phyloP scores from a whole-genome alignment of 2,797 vertebrate genomes.

The Eurystomus glaucurus region DNA sequence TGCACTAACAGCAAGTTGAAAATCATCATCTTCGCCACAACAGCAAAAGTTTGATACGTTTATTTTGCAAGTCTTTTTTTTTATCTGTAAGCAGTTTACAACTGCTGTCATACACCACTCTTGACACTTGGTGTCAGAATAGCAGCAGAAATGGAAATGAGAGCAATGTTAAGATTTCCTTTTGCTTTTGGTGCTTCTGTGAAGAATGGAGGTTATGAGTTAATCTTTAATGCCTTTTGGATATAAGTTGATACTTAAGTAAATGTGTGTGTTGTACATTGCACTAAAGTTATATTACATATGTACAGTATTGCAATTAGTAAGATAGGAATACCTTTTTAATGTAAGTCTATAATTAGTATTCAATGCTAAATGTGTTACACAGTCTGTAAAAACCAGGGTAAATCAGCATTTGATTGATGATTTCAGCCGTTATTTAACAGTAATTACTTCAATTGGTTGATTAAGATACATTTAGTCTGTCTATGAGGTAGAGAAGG shows the following conservation, averaged over 20 bases:
- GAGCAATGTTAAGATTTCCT: background rate
- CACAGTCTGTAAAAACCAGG: background rate
- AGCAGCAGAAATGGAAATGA: conserved; percentile 65
- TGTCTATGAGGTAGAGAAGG: background rate
- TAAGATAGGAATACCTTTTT: background rate
- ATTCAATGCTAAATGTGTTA: background rate
- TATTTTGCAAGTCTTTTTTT: background rate
- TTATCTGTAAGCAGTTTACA: background rate
- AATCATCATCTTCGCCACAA: background rate
- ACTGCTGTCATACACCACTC: conserved; percentile 52
- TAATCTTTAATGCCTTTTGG: background rate
- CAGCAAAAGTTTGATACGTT: background rate
- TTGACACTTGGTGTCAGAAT: conserved; percentile 73
- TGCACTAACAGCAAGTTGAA: background rate
- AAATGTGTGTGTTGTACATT: background rate
- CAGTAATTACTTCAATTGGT: background rate
- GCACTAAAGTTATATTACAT: background rate
- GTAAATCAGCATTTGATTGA: background rate
- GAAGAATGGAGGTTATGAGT: background rate
- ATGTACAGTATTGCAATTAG: background rate
- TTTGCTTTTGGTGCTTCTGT: background rate
- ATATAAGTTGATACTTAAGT: background rate
- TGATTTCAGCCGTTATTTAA: background rate
- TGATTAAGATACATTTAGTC: background rate
- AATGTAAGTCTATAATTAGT: background rate